A percentile compares a stretch with the other conserved stretches of the same genome.
Conservation (phyloP, 2,113 vertebrate genomes). For the Semnopithecus entellus region DNA sequence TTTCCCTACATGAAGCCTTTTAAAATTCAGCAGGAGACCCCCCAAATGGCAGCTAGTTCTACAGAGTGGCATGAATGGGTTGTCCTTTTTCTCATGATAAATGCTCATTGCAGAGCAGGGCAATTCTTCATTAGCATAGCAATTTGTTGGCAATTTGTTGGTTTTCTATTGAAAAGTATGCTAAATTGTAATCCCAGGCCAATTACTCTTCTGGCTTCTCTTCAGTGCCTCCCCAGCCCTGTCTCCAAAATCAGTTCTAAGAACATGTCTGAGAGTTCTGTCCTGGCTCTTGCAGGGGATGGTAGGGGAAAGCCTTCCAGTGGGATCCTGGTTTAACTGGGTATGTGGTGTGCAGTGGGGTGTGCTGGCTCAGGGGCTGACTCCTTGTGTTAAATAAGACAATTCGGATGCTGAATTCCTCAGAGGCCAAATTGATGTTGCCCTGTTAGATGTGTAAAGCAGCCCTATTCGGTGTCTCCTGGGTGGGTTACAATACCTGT, state of each 20-base stretch:
- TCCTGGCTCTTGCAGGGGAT: too few species aligned
- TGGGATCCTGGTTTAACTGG: not conserved
- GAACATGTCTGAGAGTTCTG: not conserved
- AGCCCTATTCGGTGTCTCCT: not conserved
- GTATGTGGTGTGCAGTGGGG: accelerated
- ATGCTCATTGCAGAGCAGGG: slow-evolving; percentile 36
- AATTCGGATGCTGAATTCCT: not conserved
- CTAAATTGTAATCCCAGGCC: not conserved
- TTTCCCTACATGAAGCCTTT: slow-evolving; percentile 44
- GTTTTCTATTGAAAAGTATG: slow-evolving; percentile 44
- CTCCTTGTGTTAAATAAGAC: not conserved
- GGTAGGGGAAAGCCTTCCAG: not conserved
- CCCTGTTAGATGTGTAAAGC: not conserved
- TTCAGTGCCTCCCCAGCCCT: not conserved
- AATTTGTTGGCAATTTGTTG: slow-evolving; percentile 60
- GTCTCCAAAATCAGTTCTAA: not conserved
- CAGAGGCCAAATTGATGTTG: not conserved
- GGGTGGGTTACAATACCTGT: not conserved
- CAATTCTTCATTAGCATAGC: slow-evolving; percentile 64
- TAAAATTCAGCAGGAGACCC: slow-evolving; percentile 62
- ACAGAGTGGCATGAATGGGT: slow-evolving; percentile 64
- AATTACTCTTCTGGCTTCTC: slow-evolving; percentile 42
- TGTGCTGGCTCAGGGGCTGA: not conserved
- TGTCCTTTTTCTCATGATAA: slow-evolving; percentile 60
- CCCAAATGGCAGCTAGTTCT: slow-evolving; percentile 48